Evolutionary conservation across 2,113 vertebrate species (phyloP).

Genomic region (Tor tambroides): DNA sequence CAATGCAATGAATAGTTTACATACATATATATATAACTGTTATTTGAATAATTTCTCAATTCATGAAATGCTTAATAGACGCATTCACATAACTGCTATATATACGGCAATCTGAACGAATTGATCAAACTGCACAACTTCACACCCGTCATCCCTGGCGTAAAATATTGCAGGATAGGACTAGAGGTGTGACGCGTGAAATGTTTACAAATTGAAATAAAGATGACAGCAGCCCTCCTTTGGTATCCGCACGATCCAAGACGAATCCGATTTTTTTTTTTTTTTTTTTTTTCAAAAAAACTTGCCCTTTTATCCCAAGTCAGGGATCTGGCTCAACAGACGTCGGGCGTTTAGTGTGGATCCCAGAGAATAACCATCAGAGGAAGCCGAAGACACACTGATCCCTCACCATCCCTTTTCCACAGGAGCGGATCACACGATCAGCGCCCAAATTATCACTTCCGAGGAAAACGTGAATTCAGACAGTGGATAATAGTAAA

Average conservation of each 20-base stretch:
- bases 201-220: conserved; percentile 48
- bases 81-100: conserved; percentile 48
- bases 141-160: conserved; percentile 17
- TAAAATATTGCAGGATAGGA: conserved; percentile 35
- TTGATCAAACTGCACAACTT: conserved; percentile 24
- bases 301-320: conserved; percentile 60
- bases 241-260: conserved; percentile 69
- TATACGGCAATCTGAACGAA: conserved; percentile 17
- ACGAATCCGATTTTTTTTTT: conserved; percentile 40
- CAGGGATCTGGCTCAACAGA: conserved; percentile 50
- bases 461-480: conserved; percentile 49
- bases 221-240: conserved; percentile 67
- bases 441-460: conserved; percentile 65
- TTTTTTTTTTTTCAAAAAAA: neutral
- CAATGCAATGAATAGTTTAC: conserved; percentile 43
- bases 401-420: conserved; percentile 74
- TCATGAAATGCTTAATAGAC: conserved; percentile 49
- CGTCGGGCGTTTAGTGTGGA: conserved; percentile 45
- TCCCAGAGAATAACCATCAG: conserved; percentile 53
- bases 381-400: conserved; percentile 55
- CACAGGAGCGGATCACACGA: conserved; percentile 72
- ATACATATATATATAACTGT: conserved; percentile 19
- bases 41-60: conserved; percentile 28
- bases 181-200: conserved; percentile 42
- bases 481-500: conserved; percentile 46